Base-by-base conservation (phyloP, 2,888 invertebrate species). In the Steinernema hermaphroditum region DNA sequence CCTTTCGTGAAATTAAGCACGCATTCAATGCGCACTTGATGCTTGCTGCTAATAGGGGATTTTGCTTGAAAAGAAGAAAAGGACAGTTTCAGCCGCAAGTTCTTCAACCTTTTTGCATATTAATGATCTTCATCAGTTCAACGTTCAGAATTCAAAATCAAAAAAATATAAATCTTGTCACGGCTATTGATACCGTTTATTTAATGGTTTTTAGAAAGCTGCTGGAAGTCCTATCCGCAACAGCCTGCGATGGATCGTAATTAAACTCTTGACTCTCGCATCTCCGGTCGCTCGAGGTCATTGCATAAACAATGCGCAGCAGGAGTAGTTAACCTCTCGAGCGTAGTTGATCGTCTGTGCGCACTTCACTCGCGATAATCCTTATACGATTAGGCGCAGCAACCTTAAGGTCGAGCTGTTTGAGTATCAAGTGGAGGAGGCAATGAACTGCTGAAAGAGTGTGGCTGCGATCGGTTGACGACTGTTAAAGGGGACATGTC, bases 321-420 rank as follows among this genome's bases (percentile, higher is more conserved):
- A 46, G 46, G n/a, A 46, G 16, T 14, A 54, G 54, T 22, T 12
- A 54, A 8, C 37, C 54, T 54, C 54, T 46, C 16, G 9, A 54
- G 24, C 6, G 54, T 54, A 54, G 54, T 54, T 54, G 54, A 54
- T 54, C 54, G 54, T 54, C 54, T 54, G 54, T 54, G 54, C 54
- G 54, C 54, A 54, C 54, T 54, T 54, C 54, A 54, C 54, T 54
- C 27, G 54, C 54, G 54, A 54, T 54, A 54, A 54, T 54, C 54
- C 54, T 46, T 54, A 54, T 54, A 27, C 54, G 54, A 54, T 54
- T 54, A 54, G 54, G 4, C 27, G 27, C 22, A 54, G 54, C 27
- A 54, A 54, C 54, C 54, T 54, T 54, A 54, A 54, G 54, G 54
- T 54, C 54, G 54, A 22, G 54, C 22, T 2, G 27, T 54, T 54